These are phyloP conservation scores for Sylvia borin DNA, from an alignment of 2,797 vertebrate species.

Conservation along the genomic window DNA sequence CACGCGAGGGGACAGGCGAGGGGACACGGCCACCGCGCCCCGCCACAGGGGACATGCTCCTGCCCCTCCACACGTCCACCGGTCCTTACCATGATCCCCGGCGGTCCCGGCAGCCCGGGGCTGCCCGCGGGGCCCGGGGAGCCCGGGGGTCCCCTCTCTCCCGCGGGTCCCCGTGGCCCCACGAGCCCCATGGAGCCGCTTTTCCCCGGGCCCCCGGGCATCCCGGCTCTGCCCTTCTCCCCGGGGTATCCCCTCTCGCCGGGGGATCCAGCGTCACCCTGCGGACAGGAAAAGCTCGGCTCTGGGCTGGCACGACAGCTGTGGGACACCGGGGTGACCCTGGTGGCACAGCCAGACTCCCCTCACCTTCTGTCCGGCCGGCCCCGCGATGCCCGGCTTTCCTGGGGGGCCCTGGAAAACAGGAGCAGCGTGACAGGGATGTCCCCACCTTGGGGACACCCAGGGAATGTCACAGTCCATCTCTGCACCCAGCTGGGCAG, in stretches of 20 bases:
- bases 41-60: accelerated
- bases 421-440: not conserved
- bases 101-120: slow-evolving; percentile 80
- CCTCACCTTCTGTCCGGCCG: slow-evolving; percentile 88
- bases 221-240: slow-evolving; percentile 91
- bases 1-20: not conserved
- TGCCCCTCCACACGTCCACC: accelerated
- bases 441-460: not conserved
- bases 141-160: slow-evolving; percentile 87
- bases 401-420: slow-evolving; percentile 83
- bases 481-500: accelerated
- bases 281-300: not conserved
- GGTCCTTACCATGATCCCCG: slow-evolving; percentile 87
- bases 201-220: slow-evolving; percentile 84
- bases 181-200: slow-evolving; percentile 85
- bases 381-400: slow-evolving; percentile 81
- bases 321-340: accelerated
- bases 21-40: accelerated
- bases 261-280: slow-evolving; percentile 88
- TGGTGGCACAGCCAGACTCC: accelerated
- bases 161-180: slow-evolving; percentile 86
- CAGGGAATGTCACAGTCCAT: not conserved
- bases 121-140: slow-evolving; percentile 79
- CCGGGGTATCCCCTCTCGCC: slow-evolving; percentile 87
- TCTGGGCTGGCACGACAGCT: accelerated